Evolutionary conservation across 2,113 vertebrate genomes (phyloP).

Genomic region (Panurus biarmicus): DNA sequence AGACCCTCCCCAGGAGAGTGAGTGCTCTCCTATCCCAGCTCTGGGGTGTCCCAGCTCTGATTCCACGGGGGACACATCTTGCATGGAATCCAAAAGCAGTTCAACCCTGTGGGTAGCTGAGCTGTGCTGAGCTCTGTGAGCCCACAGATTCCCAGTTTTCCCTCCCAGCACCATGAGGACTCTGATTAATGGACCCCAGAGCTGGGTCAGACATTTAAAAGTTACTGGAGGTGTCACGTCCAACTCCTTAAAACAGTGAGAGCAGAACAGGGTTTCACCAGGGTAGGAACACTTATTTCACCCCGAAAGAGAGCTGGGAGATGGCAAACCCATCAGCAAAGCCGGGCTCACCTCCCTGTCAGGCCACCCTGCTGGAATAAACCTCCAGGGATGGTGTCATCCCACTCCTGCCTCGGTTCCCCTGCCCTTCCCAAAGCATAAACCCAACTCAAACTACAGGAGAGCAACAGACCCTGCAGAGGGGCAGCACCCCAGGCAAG

Average conservation of each 20-base stretch:
- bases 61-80: rapidly evolving
- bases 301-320: not conserved
- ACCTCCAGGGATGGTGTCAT: rapidly evolving
- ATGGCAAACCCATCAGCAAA: rapidly evolving
- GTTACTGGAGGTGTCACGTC: not conserved
- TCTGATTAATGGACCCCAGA: not conserved
- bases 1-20: not conserved
- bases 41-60: rapidly evolving
- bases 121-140: not conserved
- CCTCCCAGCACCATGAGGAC: not conserved
- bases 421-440: not conserved
- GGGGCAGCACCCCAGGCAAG: not conserved
- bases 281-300: not conserved
- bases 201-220: not conserved
- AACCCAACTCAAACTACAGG: not conserved
- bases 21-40: not conserved
- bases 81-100: rapidly evolving
- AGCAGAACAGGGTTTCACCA: rapidly evolving
- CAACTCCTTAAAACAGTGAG: not conserved
- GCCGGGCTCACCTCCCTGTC: rapidly evolving
- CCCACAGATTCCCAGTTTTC: not conserved
- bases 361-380: rapidly evolving
- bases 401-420: not conserved
- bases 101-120: rapidly evolving
- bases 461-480: not conserved